These are phyloP conservation scores for Yponomeuta plumbellus DNA, from an alignment of 2,888 invertebrate genomes.

Conservation along the genomic window DNA sequence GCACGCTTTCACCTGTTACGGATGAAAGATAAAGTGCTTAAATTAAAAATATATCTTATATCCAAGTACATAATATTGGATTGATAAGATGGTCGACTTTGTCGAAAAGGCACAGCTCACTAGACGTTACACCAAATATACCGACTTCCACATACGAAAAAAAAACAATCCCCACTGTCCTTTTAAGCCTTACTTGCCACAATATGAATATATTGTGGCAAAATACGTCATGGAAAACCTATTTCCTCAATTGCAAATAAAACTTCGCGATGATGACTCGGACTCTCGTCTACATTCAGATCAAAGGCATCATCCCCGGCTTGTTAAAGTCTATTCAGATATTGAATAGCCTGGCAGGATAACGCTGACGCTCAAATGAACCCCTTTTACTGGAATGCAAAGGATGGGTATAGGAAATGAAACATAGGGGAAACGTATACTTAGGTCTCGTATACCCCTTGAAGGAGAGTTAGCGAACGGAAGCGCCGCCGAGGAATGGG, in stretches of 20 bases:
- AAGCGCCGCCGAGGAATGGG: too few relatives aligned
- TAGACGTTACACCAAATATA: too few relatives aligned
- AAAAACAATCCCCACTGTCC: too few relatives aligned
- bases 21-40: too few relatives aligned
- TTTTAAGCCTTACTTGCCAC: too few relatives aligned
- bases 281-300: conserved; percentile 29
- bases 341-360: conserved; percentile 20
- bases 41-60: too few relatives aligned
- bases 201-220: background rate
- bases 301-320: conserved; percentile 35
- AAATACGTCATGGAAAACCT: background rate
- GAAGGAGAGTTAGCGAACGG: too few relatives aligned
- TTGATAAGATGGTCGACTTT: too few relatives aligned
- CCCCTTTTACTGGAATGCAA: background rate
- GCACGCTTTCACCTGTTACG: too few relatives aligned
- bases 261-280: background rate
- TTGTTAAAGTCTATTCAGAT: conserved; percentile 38
- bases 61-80: too few relatives aligned
- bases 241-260: background rate
- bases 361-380: background rate
- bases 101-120: too few relatives aligned
- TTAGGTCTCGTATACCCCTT: background rate
- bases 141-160: too few relatives aligned
- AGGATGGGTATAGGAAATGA: background rate
- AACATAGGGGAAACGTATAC: background rate